These are phyloP conservation scores for Rhaphigaster nebulosa DNA, from an alignment of 2,888 invertebrate species.

Conservation along the genomic window DNA sequence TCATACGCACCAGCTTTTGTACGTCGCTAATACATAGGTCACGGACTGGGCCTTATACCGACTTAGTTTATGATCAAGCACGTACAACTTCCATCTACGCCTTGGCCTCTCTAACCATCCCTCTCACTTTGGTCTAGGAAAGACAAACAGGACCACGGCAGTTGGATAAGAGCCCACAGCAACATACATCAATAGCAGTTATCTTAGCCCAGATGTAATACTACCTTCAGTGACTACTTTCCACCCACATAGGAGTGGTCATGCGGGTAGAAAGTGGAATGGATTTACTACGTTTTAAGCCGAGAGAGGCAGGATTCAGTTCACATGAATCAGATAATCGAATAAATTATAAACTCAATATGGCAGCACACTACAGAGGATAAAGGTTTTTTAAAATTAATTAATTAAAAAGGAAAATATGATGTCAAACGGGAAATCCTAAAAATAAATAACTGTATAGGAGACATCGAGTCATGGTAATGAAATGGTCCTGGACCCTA, in stretches of 20 bases:
- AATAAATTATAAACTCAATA: neutral
- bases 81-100: neutral
- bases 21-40: neutral
- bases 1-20: neutral
- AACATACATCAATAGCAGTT: neutral
- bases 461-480: too few relatives aligned
- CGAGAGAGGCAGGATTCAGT: neutral
- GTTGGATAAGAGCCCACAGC: neutral
- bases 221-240: neutral
- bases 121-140: too few relatives aligned
- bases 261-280: slow-evolving; percentile 29
- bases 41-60: neutral
- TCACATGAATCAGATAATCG: neutral
- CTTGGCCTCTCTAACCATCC: neutral
- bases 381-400: neutral
- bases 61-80: neutral
- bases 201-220: neutral
- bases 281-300: neutral
- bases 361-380: neutral
- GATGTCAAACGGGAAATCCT: neutral
- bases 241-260: slow-evolving; percentile 7
- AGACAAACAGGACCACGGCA: neutral
- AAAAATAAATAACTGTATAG: neutral
- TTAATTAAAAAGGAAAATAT: neutral
- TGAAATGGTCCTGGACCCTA: too few relatives aligned